Evolutionary conservation across 2,888 invertebrate species (phyloP).

Genomic region (Helicoverpa assulta): DNA sequence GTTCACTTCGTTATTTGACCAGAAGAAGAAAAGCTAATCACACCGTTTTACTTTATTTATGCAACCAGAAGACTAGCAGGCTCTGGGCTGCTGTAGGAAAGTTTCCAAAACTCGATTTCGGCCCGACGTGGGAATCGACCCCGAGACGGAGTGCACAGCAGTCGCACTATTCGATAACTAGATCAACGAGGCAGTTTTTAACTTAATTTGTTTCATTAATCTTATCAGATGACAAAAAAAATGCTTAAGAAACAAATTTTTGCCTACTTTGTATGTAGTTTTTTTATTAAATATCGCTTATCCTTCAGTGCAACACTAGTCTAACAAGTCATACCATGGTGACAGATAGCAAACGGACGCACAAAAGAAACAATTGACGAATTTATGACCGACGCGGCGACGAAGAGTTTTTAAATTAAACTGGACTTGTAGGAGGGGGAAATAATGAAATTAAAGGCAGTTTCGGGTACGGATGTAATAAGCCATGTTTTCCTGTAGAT

Average conservation of each 20-base stretch:
- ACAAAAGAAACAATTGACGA: slow-evolving; percentile 49
- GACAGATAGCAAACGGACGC: slow-evolving; percentile 38
- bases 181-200: no score
- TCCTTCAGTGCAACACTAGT: background rate
- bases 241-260: no score
- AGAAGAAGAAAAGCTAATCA: background rate
- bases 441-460: slow-evolving; percentile 25
- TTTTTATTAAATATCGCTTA: no score
- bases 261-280: no score
- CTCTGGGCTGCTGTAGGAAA: no score
- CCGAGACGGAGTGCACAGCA: no score
- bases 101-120: no score
- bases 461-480: slow-evolving; percentile 31
- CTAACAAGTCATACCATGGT: slow-evolving; percentile 1
- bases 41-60: background rate
- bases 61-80: no score
- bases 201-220: no score
- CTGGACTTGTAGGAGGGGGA: slow-evolving; percentile 9
- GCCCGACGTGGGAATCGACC: no score
- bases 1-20: background rate
- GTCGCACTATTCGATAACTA: no score
- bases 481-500: slow-evolving; percentile 28
- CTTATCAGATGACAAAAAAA: no score
- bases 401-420: slow-evolving; percentile 38
- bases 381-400: slow-evolving; percentile 27